Evolutionary conservation across 2,888 invertebrate species (phyloP), one percentile per base, ranked within the genome.

Genomic region (Dryobotodes eremita): DNA sequence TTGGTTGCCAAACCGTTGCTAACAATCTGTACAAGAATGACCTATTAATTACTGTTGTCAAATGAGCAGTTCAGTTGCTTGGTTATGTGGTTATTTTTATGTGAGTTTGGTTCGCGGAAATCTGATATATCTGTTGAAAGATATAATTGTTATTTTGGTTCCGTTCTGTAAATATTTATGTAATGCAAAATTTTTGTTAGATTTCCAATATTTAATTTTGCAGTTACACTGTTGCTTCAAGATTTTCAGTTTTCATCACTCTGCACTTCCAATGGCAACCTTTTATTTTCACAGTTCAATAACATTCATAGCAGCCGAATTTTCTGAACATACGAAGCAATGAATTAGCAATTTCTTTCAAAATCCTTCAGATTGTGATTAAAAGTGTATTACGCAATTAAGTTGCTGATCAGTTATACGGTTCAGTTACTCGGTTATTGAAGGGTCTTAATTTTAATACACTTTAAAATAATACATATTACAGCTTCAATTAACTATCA

Each of bases 1-100:
- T 88, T 80, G 62, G 75, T 83, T 93, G 94, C 94, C 94, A 94
- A 93, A 88, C 74, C 78, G 64, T 88, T 82, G 75, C 82, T 86
- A 84, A 86, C 86, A 83, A 89, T 82, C 75, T 77, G 70, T 83
- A 76, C 85, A 83, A 86, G 77, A 85, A 79, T 81, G 79, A 84
- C 81, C 87, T 85, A 85, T 84, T 86, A 87, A 88, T 89, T 88
- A 85, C 77, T 76, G 36, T 68, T 84, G 84, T 86, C 79, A 85
- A 84, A 84, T 79, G 76, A 73, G 76, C 59, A 75, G 77, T 79
- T 85, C 78, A 81, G 81, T 86, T 84, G 79, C 50, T 79, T 68
- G 66, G 66, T 70, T 79, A 66, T 71, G 46, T 13, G 26, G 75
- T 80, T 86, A 82, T 87, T 82, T 87, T 79, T 82, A 66, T 48